Evolutionary conservation across 2,888 invertebrate genomes (phyloP).

Genomic region (Quadroppia sp.): DNA sequence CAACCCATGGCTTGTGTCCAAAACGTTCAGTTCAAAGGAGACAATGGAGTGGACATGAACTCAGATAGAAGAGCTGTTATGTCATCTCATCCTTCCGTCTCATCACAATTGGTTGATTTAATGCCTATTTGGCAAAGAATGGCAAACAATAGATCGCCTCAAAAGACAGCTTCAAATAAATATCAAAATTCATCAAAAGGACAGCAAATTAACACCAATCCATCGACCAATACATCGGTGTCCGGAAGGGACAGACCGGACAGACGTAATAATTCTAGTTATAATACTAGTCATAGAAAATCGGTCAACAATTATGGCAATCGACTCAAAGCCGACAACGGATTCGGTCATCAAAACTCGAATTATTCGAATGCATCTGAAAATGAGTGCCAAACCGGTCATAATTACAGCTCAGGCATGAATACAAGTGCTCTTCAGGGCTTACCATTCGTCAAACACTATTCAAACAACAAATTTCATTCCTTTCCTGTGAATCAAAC

Average conservation of each 20-base stretch:
- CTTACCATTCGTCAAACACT: not conserved
- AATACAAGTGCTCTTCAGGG: not conserved
- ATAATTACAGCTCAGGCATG: not conserved
- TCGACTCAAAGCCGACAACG: not conserved
- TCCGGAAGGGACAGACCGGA: not conserved
- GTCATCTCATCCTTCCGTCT: not conserved
- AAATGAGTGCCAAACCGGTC: slow-evolving; percentile 7
- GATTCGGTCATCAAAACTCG: not conserved
- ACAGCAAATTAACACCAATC: not conserved
- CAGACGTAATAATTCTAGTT: slow-evolving; percentile 31
- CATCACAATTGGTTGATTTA: not conserved
- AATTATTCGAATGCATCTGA: not conserved
- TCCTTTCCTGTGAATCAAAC: no score
- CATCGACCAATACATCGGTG: not conserved
- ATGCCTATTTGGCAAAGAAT: not conserved
- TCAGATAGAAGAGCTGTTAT: not conserved
- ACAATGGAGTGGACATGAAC: not conserved
- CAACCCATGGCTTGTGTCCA: not conserved
- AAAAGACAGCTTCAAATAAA: not conserved
- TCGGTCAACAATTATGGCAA: slow-evolving; percentile 29
- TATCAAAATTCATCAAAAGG: not conserved
- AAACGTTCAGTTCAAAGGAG: slow-evolving; percentile 5
- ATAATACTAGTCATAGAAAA: slow-evolving; percentile 37
- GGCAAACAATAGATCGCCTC: not conserved
- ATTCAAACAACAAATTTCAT: no score